Base-by-base conservation (phyloP, 2,888 invertebrate species). In the Rotaria magnacalcarata region DNA sequence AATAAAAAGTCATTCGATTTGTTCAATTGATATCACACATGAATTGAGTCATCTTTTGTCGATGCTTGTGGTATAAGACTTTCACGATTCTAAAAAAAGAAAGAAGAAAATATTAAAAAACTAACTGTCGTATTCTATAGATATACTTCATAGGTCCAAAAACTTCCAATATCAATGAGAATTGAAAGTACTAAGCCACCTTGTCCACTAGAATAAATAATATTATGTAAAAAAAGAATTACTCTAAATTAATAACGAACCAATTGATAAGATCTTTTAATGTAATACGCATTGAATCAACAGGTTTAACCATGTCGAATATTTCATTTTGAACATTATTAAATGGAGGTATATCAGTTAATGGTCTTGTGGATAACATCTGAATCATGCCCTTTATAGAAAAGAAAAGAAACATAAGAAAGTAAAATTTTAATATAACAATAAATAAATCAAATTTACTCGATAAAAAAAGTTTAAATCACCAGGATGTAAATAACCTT, bases 261-360 rank as follows among this genome's bases (percentile, higher is more conserved):
- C 94, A 94, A 87, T 93, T 92, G 84, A 96, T 93, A 86, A 97
- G 93, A 92, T 97, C 97, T 88, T 94, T 94, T 6, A 96, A 92
- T 0, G 96, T 96, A 88, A 97, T 96, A 90, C 94, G 93, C 19
- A 93, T 92, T 0, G 95, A 94, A 91, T 96, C 94, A 87, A 93
- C 93, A 0, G 97, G 96, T 88, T 96, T 94, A 2, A 97, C 95
- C 97, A 98, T 97, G 92, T 97, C 97, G 92, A 96, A 97, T 88
- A 97, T 95, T 92, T 97, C 97, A 92, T 97, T 96, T 91, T 96
- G 96, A 0, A 97, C 95, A 92, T 97, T 96, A 88, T 96, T 94
- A 91, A 97, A 96, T 89, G 94, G 94, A 0, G 96, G 95, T 0
- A 95, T 94, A 88, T 96, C 96, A n/a, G 95, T 95, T 52, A 95